Evolutionary conservation across 2,113 vertebrate species (phyloP).

Genomic region (Nesogale talazaci): DNA sequence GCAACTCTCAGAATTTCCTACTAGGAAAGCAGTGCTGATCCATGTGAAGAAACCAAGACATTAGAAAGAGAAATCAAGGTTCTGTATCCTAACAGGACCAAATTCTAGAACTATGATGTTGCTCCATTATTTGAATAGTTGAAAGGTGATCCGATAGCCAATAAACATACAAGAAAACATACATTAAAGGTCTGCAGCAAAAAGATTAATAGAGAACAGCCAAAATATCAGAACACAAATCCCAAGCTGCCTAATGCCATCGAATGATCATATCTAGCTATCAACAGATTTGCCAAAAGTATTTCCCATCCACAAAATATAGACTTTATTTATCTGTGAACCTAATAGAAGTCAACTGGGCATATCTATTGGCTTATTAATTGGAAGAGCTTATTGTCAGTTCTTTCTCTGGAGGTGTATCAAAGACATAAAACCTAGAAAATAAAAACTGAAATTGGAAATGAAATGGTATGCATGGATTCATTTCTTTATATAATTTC

Average conservation of each 20-base stretch:
- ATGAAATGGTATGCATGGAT: neutral
- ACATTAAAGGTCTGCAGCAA: neutral
- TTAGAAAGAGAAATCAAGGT: conserved; percentile 10
- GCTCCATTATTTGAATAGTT: neutral
- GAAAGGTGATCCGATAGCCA: neutral
- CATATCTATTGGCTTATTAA: neutral
- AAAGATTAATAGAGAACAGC: neutral
- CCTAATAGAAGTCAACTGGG: neutral
- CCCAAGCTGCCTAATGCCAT: neutral
- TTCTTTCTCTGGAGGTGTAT: neutral
- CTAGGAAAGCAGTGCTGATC: conserved; percentile 37
- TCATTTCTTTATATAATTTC: neutral
- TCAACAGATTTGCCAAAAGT: neutral
- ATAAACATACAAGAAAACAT: neutral
- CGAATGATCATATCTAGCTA: neutral
- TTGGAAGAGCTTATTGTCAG: neutral
- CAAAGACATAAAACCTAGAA: conserved; percentile 16
- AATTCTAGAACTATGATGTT: neutral
- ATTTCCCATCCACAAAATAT: neutral
- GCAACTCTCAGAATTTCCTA: neutral
- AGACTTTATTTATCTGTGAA: neutral
- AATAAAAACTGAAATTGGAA: conserved; percentile 31
- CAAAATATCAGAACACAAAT: neutral
- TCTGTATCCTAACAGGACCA: neutral
- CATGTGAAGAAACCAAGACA: neutral